Base-by-base conservation (phyloP, 2,888 invertebrate genomes). In the Selenia dentaria region DNA sequence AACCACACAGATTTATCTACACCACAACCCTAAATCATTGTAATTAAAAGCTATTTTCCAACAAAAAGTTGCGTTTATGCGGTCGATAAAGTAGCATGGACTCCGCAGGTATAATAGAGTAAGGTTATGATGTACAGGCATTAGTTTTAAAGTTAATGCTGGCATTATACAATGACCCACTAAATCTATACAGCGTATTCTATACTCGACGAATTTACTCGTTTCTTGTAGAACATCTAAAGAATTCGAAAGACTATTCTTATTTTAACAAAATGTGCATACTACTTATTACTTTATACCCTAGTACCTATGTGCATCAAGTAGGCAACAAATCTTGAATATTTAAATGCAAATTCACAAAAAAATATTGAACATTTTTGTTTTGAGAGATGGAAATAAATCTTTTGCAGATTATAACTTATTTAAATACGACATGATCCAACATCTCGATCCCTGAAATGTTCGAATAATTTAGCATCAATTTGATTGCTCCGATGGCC, bases 391-490 rank as follows among this genome's bases (percentile, higher is more conserved):
- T 13, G 39, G 31, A 34, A 41, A 45, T 41, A 50, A 41, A 45
- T 41, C 35, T 41, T 35, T 16, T 24, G 41, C 22, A 33, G 6
- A 2, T 20, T 3, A 16, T 16, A 16, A 20, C 35, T 47, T 47
- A 47, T 41, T 48, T 48, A 48, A 43, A 32, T 50, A 29, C 40
- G 44, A 41, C 45, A 42, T 48, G 41, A 48, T 48, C 40, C 40
- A 41, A 60, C 63, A 53, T 60, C 59, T 54, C 60, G 60, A 59
- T 67, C 57, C 51, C 57, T 56, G 57, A 62, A 62, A 57, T 58
- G 62, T 57, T 51, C 64, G 65, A 67, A 70, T 70, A 67, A 67
- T 73, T 68, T 63, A 70, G 59, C 67, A 67, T 70, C 64, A 62
- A 66, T 65, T 62, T 63, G 59, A 69, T 66, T 64, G 61, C 53